phyloP scores from a whole-genome alignment of 2,888 invertebrate genomes.

The Drosophila paracracens region DNA sequence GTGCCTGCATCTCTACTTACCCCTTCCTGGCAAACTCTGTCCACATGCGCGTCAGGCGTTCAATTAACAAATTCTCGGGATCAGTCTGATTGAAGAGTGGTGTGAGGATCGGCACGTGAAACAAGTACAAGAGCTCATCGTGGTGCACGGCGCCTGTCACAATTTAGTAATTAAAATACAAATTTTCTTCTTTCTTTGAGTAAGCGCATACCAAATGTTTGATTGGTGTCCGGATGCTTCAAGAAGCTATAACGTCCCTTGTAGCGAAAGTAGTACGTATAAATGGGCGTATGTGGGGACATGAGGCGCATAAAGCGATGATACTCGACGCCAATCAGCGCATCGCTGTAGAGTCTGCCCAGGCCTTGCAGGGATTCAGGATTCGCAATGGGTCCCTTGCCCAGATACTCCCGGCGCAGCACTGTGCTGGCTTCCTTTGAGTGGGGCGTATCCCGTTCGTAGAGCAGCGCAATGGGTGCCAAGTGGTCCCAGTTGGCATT shows the following conservation, averaged over 20 bases:
- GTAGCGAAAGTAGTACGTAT: constrained; percentile 87
- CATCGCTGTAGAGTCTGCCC: constrained; percentile 86
- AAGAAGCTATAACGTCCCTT: constrained; percentile 87
- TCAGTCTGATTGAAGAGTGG: constrained; percentile 83
- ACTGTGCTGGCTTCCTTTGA: constrained; percentile 74
- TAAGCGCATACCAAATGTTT: constrained; percentile 84
- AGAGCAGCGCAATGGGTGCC: constrained; percentile 83
- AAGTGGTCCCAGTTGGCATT: constrained; percentile 75
- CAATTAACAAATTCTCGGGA: constrained; percentile 85
- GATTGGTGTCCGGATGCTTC: constrained; percentile 83
- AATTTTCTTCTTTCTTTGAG: rapidly evolving
- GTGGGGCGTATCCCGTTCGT: constrained; percentile 80
- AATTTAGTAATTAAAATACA: not conserved
- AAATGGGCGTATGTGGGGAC: constrained; percentile 86
- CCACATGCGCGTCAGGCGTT: constrained; percentile 85
- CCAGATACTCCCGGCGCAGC: constrained; percentile 71
- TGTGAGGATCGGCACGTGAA: constrained; percentile 72
- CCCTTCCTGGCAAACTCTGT: constrained; percentile 83
- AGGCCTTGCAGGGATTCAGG: constrained; percentile 62
- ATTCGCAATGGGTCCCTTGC: constrained; percentile 49
- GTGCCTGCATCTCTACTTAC: constrained; percentile 44
- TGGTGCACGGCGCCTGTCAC: constrained; percentile 85
- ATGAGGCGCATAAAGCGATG: constrained; percentile 87
- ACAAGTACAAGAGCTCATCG: constrained; percentile 86
- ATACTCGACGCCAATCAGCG: constrained; percentile 86